These are phyloP conservation scores for Aphidoletes aphidimyza DNA, from an alignment of 2,888 invertebrate species.

Conservation along the genomic window DNA sequence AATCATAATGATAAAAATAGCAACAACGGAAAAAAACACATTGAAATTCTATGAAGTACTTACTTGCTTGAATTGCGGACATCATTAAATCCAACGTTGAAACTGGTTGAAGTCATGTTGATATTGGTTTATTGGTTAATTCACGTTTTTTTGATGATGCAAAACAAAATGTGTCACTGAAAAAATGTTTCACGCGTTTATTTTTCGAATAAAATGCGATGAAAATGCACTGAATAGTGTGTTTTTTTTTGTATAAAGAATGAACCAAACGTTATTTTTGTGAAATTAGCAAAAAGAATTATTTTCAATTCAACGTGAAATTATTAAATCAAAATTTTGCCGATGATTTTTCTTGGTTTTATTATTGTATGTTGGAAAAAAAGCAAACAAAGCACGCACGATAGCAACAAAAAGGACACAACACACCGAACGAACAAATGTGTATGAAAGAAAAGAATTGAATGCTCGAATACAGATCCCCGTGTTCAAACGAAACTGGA, in stretches of 20 bases:
- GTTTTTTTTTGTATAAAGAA: too few species aligned
- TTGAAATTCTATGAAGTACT: constrained; percentile 61
- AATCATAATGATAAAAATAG: neutral
- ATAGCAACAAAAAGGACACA: constrained; percentile 54
- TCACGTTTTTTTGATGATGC: neutral
- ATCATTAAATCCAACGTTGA: constrained; percentile 71
- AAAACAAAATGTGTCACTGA: neutral
- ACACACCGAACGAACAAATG: constrained; percentile 51
- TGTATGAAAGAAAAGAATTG: constrained; percentile 43
- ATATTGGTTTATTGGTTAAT: constrained; percentile 12
- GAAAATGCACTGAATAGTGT: too few species aligned
- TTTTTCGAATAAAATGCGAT: too few species aligned
- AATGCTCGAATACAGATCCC: constrained; percentile 43
- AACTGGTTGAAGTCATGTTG: constrained; percentile 73
- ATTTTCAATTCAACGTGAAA: too few species aligned
- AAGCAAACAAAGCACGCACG: constrained; percentile 6
- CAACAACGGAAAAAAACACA: too few species aligned
- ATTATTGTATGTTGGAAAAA: too few species aligned
- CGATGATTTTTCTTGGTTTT: too few species aligned
- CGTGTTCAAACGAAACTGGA: constrained; percentile 53
- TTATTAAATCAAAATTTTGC: neutral
- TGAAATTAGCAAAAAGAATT: too few species aligned
- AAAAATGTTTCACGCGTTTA: constrained; percentile 31
- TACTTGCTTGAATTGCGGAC: constrained; percentile 75
- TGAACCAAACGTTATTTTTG: too few species aligned